Evolutionary conservation across 1,140 invertebrate species (phyloP).

Genomic region (Oryctes rhinoceros): DNA sequence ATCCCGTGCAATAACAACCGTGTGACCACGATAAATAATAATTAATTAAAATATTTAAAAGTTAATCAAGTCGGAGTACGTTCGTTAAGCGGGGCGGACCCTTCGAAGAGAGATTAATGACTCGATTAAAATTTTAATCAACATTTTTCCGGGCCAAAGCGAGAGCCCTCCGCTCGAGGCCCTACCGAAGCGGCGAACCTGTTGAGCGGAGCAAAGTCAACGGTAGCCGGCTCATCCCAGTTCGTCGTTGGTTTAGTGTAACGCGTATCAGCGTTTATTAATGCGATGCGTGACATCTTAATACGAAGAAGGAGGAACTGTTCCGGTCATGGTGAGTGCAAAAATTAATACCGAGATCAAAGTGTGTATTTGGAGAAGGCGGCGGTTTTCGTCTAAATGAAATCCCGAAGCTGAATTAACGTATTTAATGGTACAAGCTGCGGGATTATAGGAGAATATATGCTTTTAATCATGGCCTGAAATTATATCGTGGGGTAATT

Average conservation of each 20-base stretch:
- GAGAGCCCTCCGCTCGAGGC: background rate
- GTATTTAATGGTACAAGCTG: no score
- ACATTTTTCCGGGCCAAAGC: constrained; percentile 45
- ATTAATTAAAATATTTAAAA: constrained; percentile 49
- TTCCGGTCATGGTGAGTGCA: background rate
- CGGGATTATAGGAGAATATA: no score
- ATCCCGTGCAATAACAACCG: background rate
- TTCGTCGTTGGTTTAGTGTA: constrained; percentile 47
- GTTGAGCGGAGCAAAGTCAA: constrained; percentile 43
- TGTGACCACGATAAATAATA: constrained; percentile 45
- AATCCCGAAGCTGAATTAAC: no score
- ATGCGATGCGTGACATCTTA: constrained; percentile 50
- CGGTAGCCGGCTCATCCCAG: constrained; percentile 44
- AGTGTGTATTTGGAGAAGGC: no score
- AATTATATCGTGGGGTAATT: no score
- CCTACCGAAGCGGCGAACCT: background rate
- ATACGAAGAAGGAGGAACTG: constrained; percentile 46
- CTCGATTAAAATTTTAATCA: constrained; percentile 54
- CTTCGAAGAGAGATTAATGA: constrained; percentile 48
- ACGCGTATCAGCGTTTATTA: constrained; percentile 50
- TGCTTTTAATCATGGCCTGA: no score
- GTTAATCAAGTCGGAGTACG: constrained; percentile 49
- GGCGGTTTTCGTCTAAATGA: no score
- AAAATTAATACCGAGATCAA: no score
- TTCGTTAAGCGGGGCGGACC: constrained; percentile 48